Percentiles rank a stretch among this genome's conserved stretches.
These are phyloP conservation scores for Drosophila pseudoananassae DNA, from an alignment of 1,140 invertebrate genomes.

Conservation along the genomic window DNA sequence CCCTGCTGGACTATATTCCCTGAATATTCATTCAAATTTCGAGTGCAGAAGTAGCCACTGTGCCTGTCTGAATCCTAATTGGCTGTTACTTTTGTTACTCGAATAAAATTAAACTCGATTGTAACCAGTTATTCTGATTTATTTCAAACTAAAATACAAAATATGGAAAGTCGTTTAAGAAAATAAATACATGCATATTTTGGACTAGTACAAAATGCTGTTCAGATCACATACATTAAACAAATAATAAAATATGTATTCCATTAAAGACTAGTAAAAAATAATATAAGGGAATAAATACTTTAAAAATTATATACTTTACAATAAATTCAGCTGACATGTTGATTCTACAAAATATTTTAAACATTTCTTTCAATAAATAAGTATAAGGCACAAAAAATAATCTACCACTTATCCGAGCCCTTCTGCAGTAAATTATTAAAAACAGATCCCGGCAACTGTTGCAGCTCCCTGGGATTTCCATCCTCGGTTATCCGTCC, in stretches of 20 bases:
- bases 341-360: background rate
- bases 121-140: background rate
- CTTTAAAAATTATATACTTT: background rate
- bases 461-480: conserved; percentile 87
- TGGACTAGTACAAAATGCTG: conserved; percentile 1
- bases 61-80: conserved; percentile 59
- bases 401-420: conserved; percentile 15
- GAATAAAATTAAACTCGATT: conserved; percentile 12
- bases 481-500: conserved; percentile 92
- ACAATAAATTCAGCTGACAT: background rate
- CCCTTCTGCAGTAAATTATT: conserved; percentile 84
- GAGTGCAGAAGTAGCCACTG: conserved; percentile 36
- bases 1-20: conserved; percentile 17
- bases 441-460: conserved; percentile 85
- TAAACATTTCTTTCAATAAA: too few relatives aligned
- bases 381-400: background rate
- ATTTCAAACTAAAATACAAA: conserved; percentile 1
- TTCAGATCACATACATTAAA: conserved; percentile 2
- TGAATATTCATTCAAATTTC: conserved; percentile 74
- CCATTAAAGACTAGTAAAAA: too few relatives aligned
- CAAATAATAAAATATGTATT: too few relatives aligned
- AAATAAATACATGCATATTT: background rate
- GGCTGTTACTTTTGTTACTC: conserved; percentile 22
- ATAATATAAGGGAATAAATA: too few relatives aligned
- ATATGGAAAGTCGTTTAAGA: background rate